Evolutionary conservation across 2,888 invertebrate species (phyloP), one percentile per base, ranked within the genome.

Genomic region (Troides helena): DNA sequence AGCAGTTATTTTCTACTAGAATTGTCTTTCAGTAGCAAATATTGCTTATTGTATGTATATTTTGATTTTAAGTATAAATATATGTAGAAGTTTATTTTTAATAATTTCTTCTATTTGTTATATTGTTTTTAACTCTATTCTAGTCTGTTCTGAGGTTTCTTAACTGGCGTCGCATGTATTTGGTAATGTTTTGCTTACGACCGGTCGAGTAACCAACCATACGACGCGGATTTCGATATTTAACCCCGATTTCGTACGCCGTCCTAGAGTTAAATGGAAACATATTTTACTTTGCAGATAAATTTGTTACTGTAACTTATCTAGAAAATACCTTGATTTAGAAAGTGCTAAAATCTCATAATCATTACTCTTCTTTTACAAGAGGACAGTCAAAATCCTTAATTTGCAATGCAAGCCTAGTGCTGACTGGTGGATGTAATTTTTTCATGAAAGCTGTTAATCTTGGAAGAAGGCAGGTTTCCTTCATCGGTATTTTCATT

Each of bases 181-280:
- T 68, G 68, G 68, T 23, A 68, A 68, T 63, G 36, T 50, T 68
- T 67, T 68, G 53, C 63, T 63, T 63, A 63, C 59, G 58, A 59
- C 46, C 63, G 58, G 62, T 62, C 30, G 62, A 23, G 58, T 62
- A 62, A 50, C 62, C 58, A 62, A 50, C 58, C 58, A 62, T 62
- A 62, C 62, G 68, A 18, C 68, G 21, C 58, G 59, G 46, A 63
- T 68, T 68, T 62, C 63, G 63, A 58, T 63, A 63, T 58, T 68
- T 68, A 63, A 63, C 68, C 68, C 63, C 63, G 58, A 62, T 62
- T 66, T 61, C 66, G 30, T 66, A 60, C 43, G 30, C 25, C 60
- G 66, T 30, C 30, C 60, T 59, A 60, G 66, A 66, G 36, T 60
- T 23, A 25, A 50, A 66, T 50, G 30, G 60, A 60, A 46, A 65